Percentiles rank a stretch among this genome's conserved stretches.
Evolutionary conservation across 2,113 vertebrate genomes (phyloP).

Genomic region (Hippocampus barbouri): DNA sequence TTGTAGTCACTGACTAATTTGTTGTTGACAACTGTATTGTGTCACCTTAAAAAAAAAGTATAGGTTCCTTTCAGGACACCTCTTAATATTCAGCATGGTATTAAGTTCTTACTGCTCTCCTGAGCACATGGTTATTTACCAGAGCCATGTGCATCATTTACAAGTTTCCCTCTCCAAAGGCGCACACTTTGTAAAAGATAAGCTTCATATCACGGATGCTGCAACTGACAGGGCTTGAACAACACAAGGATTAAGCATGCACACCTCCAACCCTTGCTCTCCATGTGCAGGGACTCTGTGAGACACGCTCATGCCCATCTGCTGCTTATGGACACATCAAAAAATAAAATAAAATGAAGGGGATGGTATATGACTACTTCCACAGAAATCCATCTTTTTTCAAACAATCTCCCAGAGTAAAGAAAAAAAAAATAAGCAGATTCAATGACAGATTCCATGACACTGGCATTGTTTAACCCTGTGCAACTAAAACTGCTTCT

Average conservation of each 20-base stretch:
- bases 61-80: slow-evolving; percentile 31
- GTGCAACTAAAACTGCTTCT: background rate
- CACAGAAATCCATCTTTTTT: slow-evolving; percentile 3
- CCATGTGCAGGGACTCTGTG: slow-evolving; percentile 46
- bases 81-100: slow-evolving; percentile 47
- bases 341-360: slow-evolving; percentile 16
- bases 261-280: slow-evolving; percentile 53
- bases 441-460: background rate
- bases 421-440: slow-evolving; percentile 25
- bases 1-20: background rate
- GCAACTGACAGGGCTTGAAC: slow-evolving; percentile 61
- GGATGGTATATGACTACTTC: slow-evolving; percentile 16
- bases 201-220: slow-evolving; percentile 51
- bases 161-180: slow-evolving; percentile 36
- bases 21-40: background rate
- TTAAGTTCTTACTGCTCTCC: slow-evolving; percentile 48
- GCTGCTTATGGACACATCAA: slow-evolving; percentile 34
- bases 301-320: slow-evolving; percentile 38
- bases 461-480: slow-evolving; percentile 1
- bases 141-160: slow-evolving; percentile 36
- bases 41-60: slow-evolving; percentile 1
- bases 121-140: slow-evolving; percentile 59
- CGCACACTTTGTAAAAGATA: slow-evolving; percentile 55
- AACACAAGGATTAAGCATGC: slow-evolving; percentile 60
- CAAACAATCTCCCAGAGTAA: slow-evolving; percentile 25